Evolutionary conservation across 2,113 vertebrate species (phyloP).

Genomic region (Neodontobutis hainanensis): DNA sequence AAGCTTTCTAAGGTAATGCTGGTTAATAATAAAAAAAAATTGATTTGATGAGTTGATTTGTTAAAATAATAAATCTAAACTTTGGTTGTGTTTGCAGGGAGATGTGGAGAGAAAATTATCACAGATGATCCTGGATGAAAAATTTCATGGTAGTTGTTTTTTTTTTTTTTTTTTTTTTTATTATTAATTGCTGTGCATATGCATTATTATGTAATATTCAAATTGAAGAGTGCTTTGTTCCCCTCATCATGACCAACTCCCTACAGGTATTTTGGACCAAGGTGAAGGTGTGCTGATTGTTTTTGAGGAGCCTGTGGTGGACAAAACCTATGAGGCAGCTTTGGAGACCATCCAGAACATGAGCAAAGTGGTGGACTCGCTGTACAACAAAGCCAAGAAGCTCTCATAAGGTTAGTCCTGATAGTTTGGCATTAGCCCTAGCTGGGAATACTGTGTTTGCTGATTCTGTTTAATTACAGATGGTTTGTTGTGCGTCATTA

Average conservation of each 20-base stretch:
- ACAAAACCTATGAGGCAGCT: conserved; percentile 93
- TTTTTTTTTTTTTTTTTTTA: too few species aligned
- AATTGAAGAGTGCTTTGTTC: not conserved
- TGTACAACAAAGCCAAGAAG: conserved; percentile 99
- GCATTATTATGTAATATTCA: too few species aligned
- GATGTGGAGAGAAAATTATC: conserved; percentile 97
- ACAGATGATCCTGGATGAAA: conserved; percentile 97
- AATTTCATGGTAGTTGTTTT: conserved; percentile 86
- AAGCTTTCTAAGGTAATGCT: conserved; percentile 90
- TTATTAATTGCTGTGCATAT: not conserved
- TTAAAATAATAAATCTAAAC: not conserved
- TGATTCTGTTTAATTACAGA: not conserved
- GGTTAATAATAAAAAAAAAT: too few species aligned
- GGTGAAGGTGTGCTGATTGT: conserved; percentile 95
- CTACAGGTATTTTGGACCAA: conserved; percentile 92
- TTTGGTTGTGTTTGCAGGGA: conserved; percentile 72
- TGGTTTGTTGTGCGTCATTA: not conserved
- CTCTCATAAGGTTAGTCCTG: conserved; percentile 87
- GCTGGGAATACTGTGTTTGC: not conserved
- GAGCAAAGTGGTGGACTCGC: conserved; percentile 98
- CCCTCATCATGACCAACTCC: too few species aligned
- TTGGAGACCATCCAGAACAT: conserved; percentile 97
- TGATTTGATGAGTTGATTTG: too few species aligned
- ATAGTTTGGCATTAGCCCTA: conserved; percentile 40
- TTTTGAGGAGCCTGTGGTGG: conserved; percentile 92